Conservation (phyloP, 2,797 vertebrate genomes). For the Melanotaenia parkinsoni region DNA sequence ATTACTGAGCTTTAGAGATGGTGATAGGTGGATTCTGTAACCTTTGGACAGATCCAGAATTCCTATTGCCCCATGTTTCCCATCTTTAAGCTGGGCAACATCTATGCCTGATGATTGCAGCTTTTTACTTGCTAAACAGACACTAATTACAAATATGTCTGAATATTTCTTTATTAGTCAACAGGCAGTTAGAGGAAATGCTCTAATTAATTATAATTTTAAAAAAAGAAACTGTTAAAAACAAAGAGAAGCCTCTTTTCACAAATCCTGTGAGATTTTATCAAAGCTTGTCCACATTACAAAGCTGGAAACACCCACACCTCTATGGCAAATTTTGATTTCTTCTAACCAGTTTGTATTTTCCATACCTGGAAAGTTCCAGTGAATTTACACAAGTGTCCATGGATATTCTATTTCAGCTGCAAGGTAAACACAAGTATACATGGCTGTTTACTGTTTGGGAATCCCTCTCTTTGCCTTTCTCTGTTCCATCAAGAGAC, state of each 20-base stretch:
- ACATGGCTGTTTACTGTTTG: constrained; percentile 69
- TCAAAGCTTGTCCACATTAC: constrained; percentile 19
- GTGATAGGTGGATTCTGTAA: neutral
- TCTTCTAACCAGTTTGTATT: constrained; percentile 41
- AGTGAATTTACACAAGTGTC: constrained; percentile 69
- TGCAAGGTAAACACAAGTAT: constrained; percentile 68
- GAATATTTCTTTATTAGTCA: neutral
- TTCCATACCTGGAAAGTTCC: constrained; percentile 52
- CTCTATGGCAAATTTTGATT: constrained; percentile 49
- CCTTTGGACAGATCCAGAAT: neutral
- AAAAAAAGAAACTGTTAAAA: neutral
- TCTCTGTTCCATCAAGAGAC: constrained; percentile 73
- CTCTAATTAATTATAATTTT: no score
- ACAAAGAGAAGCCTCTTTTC: neutral
- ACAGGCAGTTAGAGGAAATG: neutral
- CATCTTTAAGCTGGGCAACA: neutral
- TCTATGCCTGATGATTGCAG: neutral
- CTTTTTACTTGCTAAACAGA: neutral
- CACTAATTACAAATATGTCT: no score
- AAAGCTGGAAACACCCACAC: constrained; percentile 43
- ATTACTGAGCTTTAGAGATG: neutral
- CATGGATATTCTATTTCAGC: constrained; percentile 73
- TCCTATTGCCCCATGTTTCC: constrained; percentile 1
- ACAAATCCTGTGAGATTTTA: neutral
- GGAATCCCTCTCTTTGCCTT: constrained; percentile 77